Evolutionary conservation across 2,888 invertebrate species (phyloP), one percentile per base, ranked within the genome.

Genomic region (Ceraclea dissimilis): DNA sequence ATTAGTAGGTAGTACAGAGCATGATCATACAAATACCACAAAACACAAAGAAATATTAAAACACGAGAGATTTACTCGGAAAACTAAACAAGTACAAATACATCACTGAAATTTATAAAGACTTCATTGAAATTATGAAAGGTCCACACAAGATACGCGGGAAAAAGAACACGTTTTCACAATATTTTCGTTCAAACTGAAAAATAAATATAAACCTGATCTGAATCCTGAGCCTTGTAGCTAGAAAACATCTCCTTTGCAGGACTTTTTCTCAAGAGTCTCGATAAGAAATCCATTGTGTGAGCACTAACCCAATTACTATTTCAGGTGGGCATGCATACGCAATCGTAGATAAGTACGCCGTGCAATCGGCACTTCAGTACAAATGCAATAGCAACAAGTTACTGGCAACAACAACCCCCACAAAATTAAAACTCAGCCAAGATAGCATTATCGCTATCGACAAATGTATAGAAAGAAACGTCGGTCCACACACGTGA

Each of bases 231-330:
- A 17, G 49, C 57, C 50, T 20, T 44, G 49, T 46, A 22, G 52
- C 58, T 58, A 21, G 55, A 39, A 21, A 60, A 52, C 60, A 62
- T 58, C 6, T 62, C 62, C 47, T 44, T 60, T n/a, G 58, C 58
- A 19, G 62, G 62, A 49, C 62, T 62, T 51, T 62, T 62, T 46
- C 60, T 56, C 52, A 62, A 53, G 19, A 62, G 50, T 44, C 58
- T 51, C 20, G 62, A 60, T 18, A 62, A 51, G 60, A 62, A 62
- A 47, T 62, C 62, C 62, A 62, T 62, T 17, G 43, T 52, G 21
- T 44, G 49, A 49, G 54, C 52, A 26, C 33, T 49, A 54, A 47
- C 54, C 58, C 55, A 58, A 39, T 49, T 57, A 54, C 56, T 57
- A 57, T 57, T 51, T 57, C 51, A 51, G 58, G 33, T 19, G 50